phyloP scores from a whole-genome alignment of 2,797 vertebrate genomes.

The Crocodylus rhombifer region DNA sequence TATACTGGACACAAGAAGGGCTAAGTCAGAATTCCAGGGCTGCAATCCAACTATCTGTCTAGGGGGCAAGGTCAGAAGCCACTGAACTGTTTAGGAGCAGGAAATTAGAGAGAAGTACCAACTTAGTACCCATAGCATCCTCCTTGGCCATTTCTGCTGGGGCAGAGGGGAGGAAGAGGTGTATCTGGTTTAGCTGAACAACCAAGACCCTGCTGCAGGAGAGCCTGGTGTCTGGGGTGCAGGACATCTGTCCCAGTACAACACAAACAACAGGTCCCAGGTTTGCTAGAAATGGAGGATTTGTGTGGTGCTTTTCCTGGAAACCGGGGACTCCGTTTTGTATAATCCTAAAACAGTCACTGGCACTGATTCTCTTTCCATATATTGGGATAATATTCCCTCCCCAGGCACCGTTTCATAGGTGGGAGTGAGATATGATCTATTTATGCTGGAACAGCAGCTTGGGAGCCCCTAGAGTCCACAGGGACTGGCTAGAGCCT shows the following conservation, averaged over 20 bases:
- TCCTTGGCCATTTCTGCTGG: not conserved
- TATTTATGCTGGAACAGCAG: not conserved
- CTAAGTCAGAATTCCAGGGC: not conserved
- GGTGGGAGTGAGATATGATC: not conserved
- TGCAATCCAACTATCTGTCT: not conserved
- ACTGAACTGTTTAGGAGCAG: not conserved
- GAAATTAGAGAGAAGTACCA: not conserved
- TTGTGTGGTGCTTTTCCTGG: not conserved
- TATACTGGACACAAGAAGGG: not conserved
- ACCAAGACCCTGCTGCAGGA: not conserved
- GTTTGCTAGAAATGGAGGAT: rapidly evolving
- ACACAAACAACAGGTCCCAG: rapidly evolving
- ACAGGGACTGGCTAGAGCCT: not conserved
- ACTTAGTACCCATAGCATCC: rapidly evolving
- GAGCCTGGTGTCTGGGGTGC: not conserved
- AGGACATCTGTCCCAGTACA: rapidly evolving
- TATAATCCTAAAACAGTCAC: not conserved
- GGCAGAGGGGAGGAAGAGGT: not conserved
- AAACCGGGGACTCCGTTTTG: not conserved
- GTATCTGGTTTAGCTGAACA: rapidly evolving
- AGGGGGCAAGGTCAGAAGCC: not conserved
- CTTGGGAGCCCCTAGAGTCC: not conserved
- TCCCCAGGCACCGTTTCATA: rapidly evolving
- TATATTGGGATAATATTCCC: not conserved
- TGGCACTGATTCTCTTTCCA: not conserved